Conservation (phyloP, 30 jellyfish, hydroid and myxozoan genomes). For the Clytia hemisphaerica region DNA sequence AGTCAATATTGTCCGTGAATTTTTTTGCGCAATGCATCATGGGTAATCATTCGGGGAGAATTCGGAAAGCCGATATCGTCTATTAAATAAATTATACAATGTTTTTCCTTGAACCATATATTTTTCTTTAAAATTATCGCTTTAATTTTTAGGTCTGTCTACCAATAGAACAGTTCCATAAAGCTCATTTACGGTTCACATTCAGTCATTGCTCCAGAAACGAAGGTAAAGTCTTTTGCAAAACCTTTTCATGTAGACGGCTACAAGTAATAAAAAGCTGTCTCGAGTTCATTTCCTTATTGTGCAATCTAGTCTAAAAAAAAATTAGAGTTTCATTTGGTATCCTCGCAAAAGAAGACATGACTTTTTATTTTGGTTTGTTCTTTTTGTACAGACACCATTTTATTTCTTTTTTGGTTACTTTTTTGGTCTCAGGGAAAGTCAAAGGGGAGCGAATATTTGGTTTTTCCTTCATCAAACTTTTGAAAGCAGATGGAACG, state of each 20-base stretch:
- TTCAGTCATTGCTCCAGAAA: constrained; percentile 82
- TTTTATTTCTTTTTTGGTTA: background rate
- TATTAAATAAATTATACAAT: no score
- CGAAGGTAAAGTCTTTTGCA: constrained; percentile 35
- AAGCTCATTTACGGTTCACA: constrained; percentile 72
- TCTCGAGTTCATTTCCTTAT: background rate
- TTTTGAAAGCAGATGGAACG: constrained; percentile 72
- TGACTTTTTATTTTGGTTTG: no score
- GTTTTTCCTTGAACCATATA: no score
- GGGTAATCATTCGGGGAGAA: no score
- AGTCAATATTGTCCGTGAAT: no score
- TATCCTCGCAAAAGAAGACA: no score
- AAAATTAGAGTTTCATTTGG: no score
- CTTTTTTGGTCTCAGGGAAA: constrained; percentile 27
- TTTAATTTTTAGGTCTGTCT: constrained; percentile 44
- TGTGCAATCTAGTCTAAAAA: background rate
- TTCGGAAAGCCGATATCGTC: no score
- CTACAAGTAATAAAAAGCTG: no score
- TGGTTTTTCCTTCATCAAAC: constrained; percentile 67
- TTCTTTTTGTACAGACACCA: no score
- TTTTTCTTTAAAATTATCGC: no score
- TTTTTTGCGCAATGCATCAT: no score
- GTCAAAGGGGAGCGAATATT: constrained; percentile 64
- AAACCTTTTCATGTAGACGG: background rate
- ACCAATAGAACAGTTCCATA: constrained; percentile 70